phyloP scores from a whole-genome alignment of 2,113 vertebrate species.

The Halichoerus grypus region DNA sequence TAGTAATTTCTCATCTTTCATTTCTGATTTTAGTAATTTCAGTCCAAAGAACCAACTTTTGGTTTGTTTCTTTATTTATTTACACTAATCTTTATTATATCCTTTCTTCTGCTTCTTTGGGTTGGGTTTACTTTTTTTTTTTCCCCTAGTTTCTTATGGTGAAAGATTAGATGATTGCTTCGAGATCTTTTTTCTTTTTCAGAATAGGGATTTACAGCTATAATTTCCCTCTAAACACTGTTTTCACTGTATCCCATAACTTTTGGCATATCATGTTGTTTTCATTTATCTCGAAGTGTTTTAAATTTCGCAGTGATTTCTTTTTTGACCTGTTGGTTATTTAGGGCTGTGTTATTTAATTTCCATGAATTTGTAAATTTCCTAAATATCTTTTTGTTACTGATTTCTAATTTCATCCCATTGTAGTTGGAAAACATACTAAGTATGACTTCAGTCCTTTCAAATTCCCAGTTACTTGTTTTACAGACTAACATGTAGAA shows the following conservation, averaged over 20 bases:
- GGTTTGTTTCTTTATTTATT: background rate
- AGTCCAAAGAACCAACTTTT: background rate
- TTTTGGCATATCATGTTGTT: conserved; percentile 9
- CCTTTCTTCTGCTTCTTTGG: background rate
- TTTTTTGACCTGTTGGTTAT: conserved; percentile 9
- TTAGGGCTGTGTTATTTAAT: background rate
- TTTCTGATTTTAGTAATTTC: background rate
- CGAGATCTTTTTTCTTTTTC: background rate
- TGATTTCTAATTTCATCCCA: conserved; percentile 2
- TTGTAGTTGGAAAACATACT: background rate
- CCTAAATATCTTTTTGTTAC: background rate
- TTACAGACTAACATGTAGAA: background rate
- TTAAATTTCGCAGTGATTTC: conserved; percentile 35
- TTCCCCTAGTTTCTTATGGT: background rate
- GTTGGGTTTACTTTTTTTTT: conserved; percentile 26
- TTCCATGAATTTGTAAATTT: background rate
- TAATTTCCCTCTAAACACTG: background rate
- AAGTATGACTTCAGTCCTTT: background rate
- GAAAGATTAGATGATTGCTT: background rate
- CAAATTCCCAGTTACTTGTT: background rate
- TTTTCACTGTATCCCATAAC: background rate
- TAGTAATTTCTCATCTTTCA: background rate
- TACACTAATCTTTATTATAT: background rate
- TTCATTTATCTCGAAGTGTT: conserved; percentile 29
- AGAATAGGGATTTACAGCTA: background rate